Base-by-base conservation (phyloP, 2,797 vertebrate genomes). In the Sebastes miniatus region DNA sequence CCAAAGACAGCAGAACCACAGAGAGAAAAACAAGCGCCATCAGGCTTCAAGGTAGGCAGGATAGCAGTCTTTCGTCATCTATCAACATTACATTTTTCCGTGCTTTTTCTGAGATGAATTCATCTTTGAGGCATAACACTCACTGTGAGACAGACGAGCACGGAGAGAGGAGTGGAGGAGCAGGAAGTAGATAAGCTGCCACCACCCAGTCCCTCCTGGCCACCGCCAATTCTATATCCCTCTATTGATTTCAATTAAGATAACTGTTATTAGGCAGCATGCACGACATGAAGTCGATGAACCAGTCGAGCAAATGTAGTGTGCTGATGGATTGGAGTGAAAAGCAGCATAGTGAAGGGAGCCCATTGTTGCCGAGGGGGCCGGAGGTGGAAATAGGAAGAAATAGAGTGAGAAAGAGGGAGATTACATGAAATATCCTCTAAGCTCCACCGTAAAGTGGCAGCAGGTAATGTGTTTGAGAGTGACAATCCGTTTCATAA, bases 201-300 rank as follows among this genome's bases (percentile, higher is more conserved):
- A 24, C 29, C 69, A 27, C 29, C 52, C 61, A 52, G 76, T 82
- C 67, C 80, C 84, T 82, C 77, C 63, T 8, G 77, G 84, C 80
- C 76, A 85, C 72, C 63, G 52, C 66, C 74, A 66, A 81, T 82
- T 80, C 85, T 69, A 76, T 87, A 88, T 79, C 73, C 65, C 57
- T 34, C 82, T 25, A 91, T 89, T 83, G 91, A 94, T 94, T 94
- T 92, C 89, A 93, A 93, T 94, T 93, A 94, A 85, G 88, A 93
- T 91, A 91, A 87, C 87, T 66, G 81, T 91, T 91, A 93, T 89
- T 90, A 90, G 75, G 76, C 86, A 25, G 73, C 83, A 68, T 68
- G 87, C 81, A 20, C 31, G 64, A 77, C 83, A 84, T 61, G 43
- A 78, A 88, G 85, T 92, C 79, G n/a, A 91, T 88, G 79, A 77